Conservation (phyloP, 2,888 invertebrate genomes). For the Zonitis immaculata region DNA sequence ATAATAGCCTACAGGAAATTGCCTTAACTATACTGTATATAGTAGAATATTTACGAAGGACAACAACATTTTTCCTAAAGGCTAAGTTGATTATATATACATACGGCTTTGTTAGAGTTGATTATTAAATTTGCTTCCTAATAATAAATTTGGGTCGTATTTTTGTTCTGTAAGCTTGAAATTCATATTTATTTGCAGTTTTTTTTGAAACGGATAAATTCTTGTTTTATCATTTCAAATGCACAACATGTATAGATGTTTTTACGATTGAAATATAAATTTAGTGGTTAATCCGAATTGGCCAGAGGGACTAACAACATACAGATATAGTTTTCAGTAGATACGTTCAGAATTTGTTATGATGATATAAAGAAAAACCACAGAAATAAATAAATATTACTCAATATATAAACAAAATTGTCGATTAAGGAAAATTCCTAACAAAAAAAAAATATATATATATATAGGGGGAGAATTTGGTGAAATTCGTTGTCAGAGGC, state of each 20-base stretch:
- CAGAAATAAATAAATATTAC: conserved; percentile 11
- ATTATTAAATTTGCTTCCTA: too few species aligned
- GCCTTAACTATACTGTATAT: too few species aligned
- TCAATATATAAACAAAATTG: conserved; percentile 18
- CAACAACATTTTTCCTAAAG: too few species aligned
- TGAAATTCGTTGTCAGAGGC: conserved; percentile 12
- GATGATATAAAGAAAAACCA: conserved; percentile 25
- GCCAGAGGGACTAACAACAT: conserved; percentile 23
- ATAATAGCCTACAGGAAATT: too few species aligned
- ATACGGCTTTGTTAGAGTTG: too few species aligned
- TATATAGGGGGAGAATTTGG: conserved; percentile 31
- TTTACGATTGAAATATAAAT: conserved; percentile 41
- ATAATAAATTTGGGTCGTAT: too few species aligned
- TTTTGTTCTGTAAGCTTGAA: too few species aligned
- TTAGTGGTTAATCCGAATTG: conserved; percentile 36
- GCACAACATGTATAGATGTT: conserved; percentile 33
- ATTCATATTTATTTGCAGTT: too few species aligned
- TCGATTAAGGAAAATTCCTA: conserved; percentile 8
- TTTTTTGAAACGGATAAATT: background rate
- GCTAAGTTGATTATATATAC: too few species aligned
- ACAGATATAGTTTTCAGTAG: conserved; percentile 30
- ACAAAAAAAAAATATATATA: conserved; percentile 25
- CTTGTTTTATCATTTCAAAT: conserved; percentile 14
- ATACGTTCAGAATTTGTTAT: conserved; percentile 31
- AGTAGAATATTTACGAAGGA: too few species aligned